Base-by-base conservation (phyloP, 2,797 vertebrate species). In the Protosalanx chinensis region DNA sequence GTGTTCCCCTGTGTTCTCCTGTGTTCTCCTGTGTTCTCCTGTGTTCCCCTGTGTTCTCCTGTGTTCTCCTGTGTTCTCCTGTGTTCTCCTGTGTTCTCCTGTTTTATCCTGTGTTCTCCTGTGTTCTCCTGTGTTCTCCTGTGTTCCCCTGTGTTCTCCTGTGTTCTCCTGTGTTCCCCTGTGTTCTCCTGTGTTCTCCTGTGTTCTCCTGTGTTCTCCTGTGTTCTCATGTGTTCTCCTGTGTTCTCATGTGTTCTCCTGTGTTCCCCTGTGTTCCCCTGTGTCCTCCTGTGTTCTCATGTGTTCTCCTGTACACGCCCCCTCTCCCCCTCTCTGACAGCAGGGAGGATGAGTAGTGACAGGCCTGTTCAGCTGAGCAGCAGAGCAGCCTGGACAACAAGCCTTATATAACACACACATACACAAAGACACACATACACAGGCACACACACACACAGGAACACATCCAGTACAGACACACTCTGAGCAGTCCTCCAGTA, bases 331-430 rank as follows among this genome's bases (percentile, higher is more conserved):
- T 12, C 20, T 60, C 23, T 70, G 64, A 57, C 49, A 66, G 65
- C 5, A 70, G 76, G 67, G 68, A 72, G 71, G 68, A 84, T 78
- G 82, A 83, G 82, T 88, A 78, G 78, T 87, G 87, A 88, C 79
- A 79, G 81, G 81, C 10, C 37, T 37, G 35, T 7, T 82, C 77
- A 78, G 73, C 79, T 78, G 67, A 79, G 76, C 79, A 74, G 76
- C 78, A 81, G 71, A 81, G 72, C 69, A 85, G 65, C 74, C 80
- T 78, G 58, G 80, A 82, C 85, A 79, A 64, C 72, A 67, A 20
- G 49, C 73, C 77, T 91, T 88, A 87, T 80, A 81, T 80, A 89
- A 86, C 67, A 69, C 51, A 41, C 37, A 16, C 49, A 51, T 1
- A 18, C 53, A 59, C 53, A 15, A 56, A 5, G 1, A 3, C 49